Evolutionary conservation across 2,888 invertebrate genomes (phyloP).

Genomic region (Catocala sponsa): DNA sequence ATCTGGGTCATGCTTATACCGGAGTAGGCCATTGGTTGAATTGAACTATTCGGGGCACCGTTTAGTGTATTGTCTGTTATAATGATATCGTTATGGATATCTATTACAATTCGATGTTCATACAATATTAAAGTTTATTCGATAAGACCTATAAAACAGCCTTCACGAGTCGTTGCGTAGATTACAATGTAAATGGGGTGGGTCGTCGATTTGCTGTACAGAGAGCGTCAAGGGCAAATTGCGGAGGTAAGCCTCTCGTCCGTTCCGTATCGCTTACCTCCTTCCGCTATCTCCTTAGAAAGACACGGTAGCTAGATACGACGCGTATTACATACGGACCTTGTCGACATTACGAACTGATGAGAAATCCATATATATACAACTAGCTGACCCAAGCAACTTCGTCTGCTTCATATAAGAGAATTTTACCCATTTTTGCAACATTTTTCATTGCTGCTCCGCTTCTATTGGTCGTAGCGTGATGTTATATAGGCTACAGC

Average conservation of each 20-base stretch:
- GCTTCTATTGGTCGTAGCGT: too few relatives aligned
- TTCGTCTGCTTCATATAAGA: too few relatives aligned
- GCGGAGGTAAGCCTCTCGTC: constrained; percentile 59
- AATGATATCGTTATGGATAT: constrained; percentile 26
- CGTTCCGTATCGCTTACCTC: constrained; percentile 55
- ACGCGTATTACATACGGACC: constrained; percentile 29
- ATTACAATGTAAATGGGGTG: constrained; percentile 59
- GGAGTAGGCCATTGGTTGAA: constrained; percentile 59
- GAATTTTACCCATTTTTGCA: too few relatives aligned
- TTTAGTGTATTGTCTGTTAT: constrained; percentile 47
- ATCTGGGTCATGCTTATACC: constrained; percentile 66
- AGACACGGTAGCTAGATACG: constrained; percentile 52
- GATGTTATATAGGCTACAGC: too few relatives aligned
- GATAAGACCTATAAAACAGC: constrained; percentile 40
- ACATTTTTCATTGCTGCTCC: too few relatives aligned
- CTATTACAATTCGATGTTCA: constrained; percentile 13
- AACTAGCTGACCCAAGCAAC: too few relatives aligned
- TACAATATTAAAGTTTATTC: constrained; percentile 24
- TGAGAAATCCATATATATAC: constrained; percentile 22
- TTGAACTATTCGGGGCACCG: constrained; percentile 46
- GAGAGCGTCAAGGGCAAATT: constrained; percentile 59
- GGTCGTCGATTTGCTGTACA: constrained; percentile 42
- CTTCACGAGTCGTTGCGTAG: constrained; percentile 57
- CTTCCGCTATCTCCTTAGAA: constrained; percentile 75
- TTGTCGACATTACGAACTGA: constrained; percentile 34